These are phyloP conservation scores for Columbina picui DNA, from an alignment of 2,113 vertebrate species.

Conservation along the genomic window DNA sequence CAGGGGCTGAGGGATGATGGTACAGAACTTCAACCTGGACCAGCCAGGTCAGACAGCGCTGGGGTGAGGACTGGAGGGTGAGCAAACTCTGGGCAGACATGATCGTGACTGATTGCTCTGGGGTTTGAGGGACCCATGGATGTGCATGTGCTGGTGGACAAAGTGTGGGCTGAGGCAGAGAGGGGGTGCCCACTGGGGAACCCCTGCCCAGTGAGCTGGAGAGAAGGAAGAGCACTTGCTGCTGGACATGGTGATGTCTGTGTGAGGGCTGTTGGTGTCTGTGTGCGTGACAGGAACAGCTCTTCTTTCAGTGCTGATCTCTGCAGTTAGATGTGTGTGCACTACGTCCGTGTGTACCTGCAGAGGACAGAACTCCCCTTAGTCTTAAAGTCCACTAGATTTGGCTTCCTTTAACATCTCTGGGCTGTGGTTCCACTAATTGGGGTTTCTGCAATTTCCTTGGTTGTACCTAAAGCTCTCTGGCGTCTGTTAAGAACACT, in stretches of 20 bases:
- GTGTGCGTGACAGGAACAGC: background rate
- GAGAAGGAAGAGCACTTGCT: background rate
- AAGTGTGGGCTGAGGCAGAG: background rate
- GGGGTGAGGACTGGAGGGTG: background rate
- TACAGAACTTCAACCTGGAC: background rate
- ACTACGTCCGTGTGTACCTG: no score
- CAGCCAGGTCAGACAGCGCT: background rate
- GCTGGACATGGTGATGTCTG: fast-evolving
- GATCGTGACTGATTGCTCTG: background rate
- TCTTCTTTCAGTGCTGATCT: background rate
- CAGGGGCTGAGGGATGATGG: background rate
- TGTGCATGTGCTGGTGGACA: fast-evolving
- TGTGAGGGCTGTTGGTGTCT: background rate
- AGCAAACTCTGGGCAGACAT: background rate
- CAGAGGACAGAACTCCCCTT: fast-evolving
- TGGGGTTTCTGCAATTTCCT: background rate
- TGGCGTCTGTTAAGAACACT: background rate
- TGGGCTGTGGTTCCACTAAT: background rate
- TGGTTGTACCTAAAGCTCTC: background rate
- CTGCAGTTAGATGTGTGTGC: background rate
- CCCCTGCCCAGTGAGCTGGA: fast-evolving
- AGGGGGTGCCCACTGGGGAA: background rate
- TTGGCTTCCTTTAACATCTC: background rate
- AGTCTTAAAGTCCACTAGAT: background rate
- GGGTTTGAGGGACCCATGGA: fast-evolving